A percentile compares a stretch with the other conserved stretches of the same genome.
Evolutionary conservation across 2,888 invertebrate species (phyloP).

Genomic region (Lepeophtheirus nordmannii): DNA sequence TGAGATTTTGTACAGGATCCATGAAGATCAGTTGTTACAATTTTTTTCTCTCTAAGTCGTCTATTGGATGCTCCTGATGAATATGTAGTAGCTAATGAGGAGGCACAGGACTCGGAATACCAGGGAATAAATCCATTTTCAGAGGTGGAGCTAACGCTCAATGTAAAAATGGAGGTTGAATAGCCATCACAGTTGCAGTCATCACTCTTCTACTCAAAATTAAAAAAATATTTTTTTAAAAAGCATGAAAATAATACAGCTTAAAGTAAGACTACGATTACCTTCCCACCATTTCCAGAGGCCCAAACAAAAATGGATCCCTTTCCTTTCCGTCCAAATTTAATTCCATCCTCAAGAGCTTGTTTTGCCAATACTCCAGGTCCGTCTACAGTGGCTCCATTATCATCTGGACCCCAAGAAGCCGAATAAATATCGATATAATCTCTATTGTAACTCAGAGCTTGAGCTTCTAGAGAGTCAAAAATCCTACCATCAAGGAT

Average conservation of each 20-base stretch:
- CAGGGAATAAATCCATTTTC: slow-evolving; percentile 68
- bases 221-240: neutral
- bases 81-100: slow-evolving; percentile 92
- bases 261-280: neutral
- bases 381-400: slow-evolving; percentile 93
- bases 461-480: slow-evolving; percentile 67
- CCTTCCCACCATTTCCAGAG: slow-evolving; percentile 80
- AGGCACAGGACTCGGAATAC: slow-evolving; percentile 98
- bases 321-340: slow-evolving; percentile 53
- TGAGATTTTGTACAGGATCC: slow-evolving; percentile 81
- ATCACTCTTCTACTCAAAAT: slow-evolving; percentile 56
- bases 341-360: slow-evolving; percentile 82
- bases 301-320: slow-evolving; percentile 99
- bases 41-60: slow-evolving; percentile 34
- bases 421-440: slow-evolving; percentile 98
- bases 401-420: slow-evolving; percentile 51
- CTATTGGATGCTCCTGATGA: slow-evolving; percentile 73
- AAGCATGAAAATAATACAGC: neutral
- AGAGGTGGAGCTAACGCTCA: slow-evolving; percentile 58
- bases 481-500: slow-evolving; percentile 17
- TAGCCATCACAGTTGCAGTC: slow-evolving; percentile 99
- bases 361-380: slow-evolving; percentile 85
- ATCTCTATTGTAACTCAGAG: slow-evolving; percentile 78
- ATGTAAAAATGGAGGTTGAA: slow-evolving; percentile 95
- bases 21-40: slow-evolving; percentile 83